Evolutionary conservation across 2,888 invertebrate species (phyloP).

Genomic region (Busseola fusca): DNA sequence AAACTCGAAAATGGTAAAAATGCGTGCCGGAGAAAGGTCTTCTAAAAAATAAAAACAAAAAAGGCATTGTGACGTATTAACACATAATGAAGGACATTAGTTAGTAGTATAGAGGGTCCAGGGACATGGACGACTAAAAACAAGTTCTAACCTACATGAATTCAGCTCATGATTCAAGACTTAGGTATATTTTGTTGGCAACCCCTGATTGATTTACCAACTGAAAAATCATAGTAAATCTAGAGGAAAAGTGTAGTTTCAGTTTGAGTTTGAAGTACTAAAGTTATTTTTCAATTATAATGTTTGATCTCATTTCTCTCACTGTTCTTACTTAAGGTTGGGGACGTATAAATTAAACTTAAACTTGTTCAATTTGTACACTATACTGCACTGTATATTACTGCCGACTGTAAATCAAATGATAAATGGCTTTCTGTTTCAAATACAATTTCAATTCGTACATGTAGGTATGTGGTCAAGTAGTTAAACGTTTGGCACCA

Average conservation of each 20-base stretch:
- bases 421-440: slow-evolving; percentile 24
- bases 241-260: not conserved
- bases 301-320: not conserved
- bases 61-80: not conserved
- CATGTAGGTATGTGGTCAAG: slow-evolving; percentile 35
- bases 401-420: slow-evolving; percentile 38
- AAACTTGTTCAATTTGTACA: slow-evolving; percentile 19
- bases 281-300: not conserved
- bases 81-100: not conserved
- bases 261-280: no score
- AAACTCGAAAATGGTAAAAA: not conserved
- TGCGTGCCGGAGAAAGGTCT: not conserved
- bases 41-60: not conserved
- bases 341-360: not conserved
- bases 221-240: not conserved
- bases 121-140: not conserved
- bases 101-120: not conserved
- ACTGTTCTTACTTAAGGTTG: slow-evolving; percentile 4
- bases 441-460: slow-evolving; percentile 41
- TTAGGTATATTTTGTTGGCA: not conserved
- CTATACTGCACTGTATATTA: slow-evolving; percentile 24
- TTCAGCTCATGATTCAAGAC: not conserved
- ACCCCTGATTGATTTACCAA: not conserved
- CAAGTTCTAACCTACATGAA: not conserved
- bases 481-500: slow-evolving; percentile 47